phyloP scores from a whole-genome alignment of 2,113 vertebrate genomes.

The Strix aluco region DNA sequence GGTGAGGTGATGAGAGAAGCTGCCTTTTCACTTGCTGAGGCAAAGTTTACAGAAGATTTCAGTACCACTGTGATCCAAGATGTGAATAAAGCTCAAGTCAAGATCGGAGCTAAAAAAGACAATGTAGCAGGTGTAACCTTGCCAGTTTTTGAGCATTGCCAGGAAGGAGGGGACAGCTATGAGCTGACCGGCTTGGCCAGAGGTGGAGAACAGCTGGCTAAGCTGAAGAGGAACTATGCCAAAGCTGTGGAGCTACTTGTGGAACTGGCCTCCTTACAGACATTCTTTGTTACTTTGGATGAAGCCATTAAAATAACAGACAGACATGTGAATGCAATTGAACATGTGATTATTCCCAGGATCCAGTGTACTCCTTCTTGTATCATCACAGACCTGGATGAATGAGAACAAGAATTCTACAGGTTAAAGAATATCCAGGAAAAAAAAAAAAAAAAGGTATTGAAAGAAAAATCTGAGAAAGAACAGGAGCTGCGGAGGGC shows the following conservation, averaged over 20 bases:
- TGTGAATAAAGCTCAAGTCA: too few species aligned
- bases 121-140: too few species aligned
- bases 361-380: slow-evolving; percentile 97
- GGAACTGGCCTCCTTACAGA: slow-evolving; percentile 95
- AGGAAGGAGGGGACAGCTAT: slow-evolving; percentile 71
- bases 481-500: slow-evolving; percentile 81
- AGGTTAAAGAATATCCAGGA: slow-evolving; percentile 99
- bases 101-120: too few species aligned
- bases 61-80: too few species aligned
- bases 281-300: too few species aligned
- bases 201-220: slow-evolving; percentile 96
- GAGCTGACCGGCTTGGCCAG: slow-evolving; percentile 95
- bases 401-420: slow-evolving; percentile 97
- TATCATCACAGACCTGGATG: slow-evolving; percentile 97
- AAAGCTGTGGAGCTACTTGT: slow-evolving; percentile 98
- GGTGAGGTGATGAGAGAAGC: too few species aligned
- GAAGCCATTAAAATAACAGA: too few species aligned
- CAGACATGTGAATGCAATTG: too few species aligned
- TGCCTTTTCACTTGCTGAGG: too few species aligned
- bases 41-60: too few species aligned
- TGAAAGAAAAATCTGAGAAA: slow-evolving; percentile 86
- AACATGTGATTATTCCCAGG: slow-evolving; percentile 90
- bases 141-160: too few species aligned
- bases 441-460: slow-evolving; percentile 86
- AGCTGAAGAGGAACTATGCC: slow-evolving; percentile 97